These are phyloP conservation scores for Cremastinae sp. DNA, from an alignment of 2,888 invertebrate genomes.

Conservation along the genomic window DNA sequence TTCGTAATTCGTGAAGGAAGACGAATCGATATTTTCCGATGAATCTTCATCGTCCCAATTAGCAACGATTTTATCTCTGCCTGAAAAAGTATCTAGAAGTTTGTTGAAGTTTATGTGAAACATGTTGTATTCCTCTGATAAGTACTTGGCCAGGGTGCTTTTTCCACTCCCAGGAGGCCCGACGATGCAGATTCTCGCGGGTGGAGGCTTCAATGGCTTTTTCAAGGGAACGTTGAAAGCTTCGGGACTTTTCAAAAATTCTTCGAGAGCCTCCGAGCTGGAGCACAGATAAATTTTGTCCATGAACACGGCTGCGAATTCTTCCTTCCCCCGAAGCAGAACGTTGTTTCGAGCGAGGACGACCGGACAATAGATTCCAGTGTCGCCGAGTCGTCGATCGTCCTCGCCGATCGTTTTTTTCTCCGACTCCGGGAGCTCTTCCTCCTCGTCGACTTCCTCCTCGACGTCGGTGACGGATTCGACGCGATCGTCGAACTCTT, in stretches of 20 bases:
- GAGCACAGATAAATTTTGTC: slow-evolving; percentile 83
- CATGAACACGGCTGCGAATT: slow-evolving; percentile 82
- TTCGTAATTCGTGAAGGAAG: slow-evolving; percentile 58
- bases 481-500: slow-evolving; percentile 73
- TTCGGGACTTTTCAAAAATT: slow-evolving; percentile 82
- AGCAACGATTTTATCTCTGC: slow-evolving; percentile 45
- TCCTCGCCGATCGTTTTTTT: slow-evolving; percentile 66
- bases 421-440: slow-evolving; percentile 66
- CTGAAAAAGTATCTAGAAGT: slow-evolving; percentile 66
- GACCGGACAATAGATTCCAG: slow-evolving; percentile 84
- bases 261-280: slow-evolving; percentile 80
- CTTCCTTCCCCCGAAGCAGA: slow-evolving; percentile 84
- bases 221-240: slow-evolving; percentile 80
- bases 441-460: slow-evolving; percentile 71
- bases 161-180: slow-evolving; percentile 83
- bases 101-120: slow-evolving; percentile 81
- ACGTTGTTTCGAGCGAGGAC: slow-evolving; percentile 82
- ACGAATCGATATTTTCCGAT: slow-evolving; percentile 55
- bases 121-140: slow-evolving; percentile 83
- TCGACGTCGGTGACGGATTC: slow-evolving; percentile 79
- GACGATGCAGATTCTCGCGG: slow-evolving; percentile 83
- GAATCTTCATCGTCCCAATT: slow-evolving; percentile 41
- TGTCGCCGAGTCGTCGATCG: slow-evolving; percentile 82
- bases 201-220: slow-evolving; percentile 80
- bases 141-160: slow-evolving; percentile 80